Evolutionary conservation across 2,888 invertebrate genomes (phyloP), one percentile per base, ranked within the genome.

Genomic region (Acanthacorydalis orientalis): DNA sequence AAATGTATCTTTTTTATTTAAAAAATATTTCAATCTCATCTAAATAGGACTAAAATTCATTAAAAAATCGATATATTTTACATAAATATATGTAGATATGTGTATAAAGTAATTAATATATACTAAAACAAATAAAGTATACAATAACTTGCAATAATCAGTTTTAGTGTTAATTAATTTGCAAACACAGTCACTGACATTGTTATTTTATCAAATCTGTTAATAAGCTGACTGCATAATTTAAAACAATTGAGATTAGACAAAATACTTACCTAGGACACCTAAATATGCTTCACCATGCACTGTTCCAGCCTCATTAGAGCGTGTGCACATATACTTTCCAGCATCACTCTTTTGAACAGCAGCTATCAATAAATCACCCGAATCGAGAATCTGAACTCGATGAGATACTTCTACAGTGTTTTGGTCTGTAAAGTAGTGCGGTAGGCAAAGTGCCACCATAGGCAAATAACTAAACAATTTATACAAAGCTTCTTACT

Each of bases 291-390:
- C 92, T 55, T 85, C 80, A 48, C 83, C 91, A 54, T 80, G 77
- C 32, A 86, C 83, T 53, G 78, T 78, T 39, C 95, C 96, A 46
- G 90, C 90, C 65, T 87, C 88, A 63, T 96, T 96, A 45, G 83
- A 75, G 51, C 93, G 77, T 43, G 84, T 71, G 64, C 95, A 96
- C 9, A 84, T 84, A 65, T 95, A 96, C 61, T 83, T 78, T 31
- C 93, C 96, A 51, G 82, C 83, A 65, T 96, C 93, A 31, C 76
- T 71, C 53, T 83, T 77, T 51, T 84, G 78, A 2, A 90, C 84
- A 50, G 87, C 83, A 7, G 90, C 84, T 53, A 96, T 85, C 55
- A 92, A 71, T 56, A 96, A 74, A 69, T 89, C 89, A 35, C 90
- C 90, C 56, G 80, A 82, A 52, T 90, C 89, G 53, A 90, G 69